Base-by-base conservation (phyloP, 2,888 invertebrate genomes). In the Cheilosia scutellata region DNA sequence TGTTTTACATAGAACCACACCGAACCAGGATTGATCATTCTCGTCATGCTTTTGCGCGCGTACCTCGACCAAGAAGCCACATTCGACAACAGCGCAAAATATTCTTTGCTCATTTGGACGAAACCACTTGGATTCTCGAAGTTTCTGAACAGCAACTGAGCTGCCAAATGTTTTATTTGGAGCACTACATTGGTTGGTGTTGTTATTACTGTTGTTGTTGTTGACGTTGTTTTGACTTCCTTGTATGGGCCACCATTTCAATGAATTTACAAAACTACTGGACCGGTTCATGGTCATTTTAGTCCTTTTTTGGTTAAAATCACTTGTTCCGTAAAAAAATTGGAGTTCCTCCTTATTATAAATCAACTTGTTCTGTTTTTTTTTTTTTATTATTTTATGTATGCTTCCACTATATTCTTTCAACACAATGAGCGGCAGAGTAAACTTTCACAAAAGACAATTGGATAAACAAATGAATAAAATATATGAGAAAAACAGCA, bases 81-180 rank as follows among this genome's bases (percentile, higher is more conserved):
- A 94, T 92, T 95, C 95, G 89, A 95, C 94, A 77, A 95, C 95
- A 72, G 95, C 95, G 91, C 95, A 95, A 88, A 96, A 93, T 89
- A 95, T 95, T 89, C 95, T 94, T 90, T 95, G 94, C 93, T 96
- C 95, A 89, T 95, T 95, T 88, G 95, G 94, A 88, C 94, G 94
- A 91, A 96, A 95, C 96, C 96, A 96, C 93, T 96, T 96, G 87
- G 95, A 95, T 91, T 95, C 95, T 87, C 95, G 93, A 88, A 95
- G 93, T 90, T 95, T 95, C 91, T 95, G 95, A 84, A 95, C 95
- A 62, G 95, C 95, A 47, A 95, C 95, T 65, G 95, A 95, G 84
- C 95, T 95, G 83, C 94, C 94, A 91, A 94, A 94, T 86, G 93
- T 93, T 37, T 80, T 77, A 60, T 88, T 88, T 44, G 80, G 82